Percentiles rank a stretch among this genome's conserved stretches.
phyloP scores from a whole-genome alignment of 2,888 invertebrate species.

The Escarpia spicata region DNA sequence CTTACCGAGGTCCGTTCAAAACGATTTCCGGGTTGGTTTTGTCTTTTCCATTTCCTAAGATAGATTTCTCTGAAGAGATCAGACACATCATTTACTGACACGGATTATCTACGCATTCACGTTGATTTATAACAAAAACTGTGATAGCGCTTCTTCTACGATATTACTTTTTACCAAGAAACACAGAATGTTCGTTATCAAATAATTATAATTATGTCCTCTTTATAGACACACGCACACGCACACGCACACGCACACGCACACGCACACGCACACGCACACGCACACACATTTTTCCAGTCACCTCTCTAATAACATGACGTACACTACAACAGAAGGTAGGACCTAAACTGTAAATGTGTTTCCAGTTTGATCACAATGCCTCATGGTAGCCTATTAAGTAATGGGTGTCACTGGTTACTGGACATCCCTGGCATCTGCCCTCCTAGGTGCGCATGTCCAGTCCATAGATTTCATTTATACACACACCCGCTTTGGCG shows the following conservation, averaged over 20 bases:
- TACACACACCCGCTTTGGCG: slow-evolving; percentile 9
- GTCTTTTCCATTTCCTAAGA: slow-evolving; percentile 44
- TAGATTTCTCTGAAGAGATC: background rate
- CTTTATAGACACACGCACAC: too few species aligned
- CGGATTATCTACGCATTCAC: background rate
- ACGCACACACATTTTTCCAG: too few species aligned
- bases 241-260: too few species aligned
- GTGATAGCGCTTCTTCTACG: too few species aligned
- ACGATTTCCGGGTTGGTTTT: slow-evolving; percentile 39
- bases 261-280: too few species aligned
- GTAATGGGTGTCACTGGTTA: background rate
- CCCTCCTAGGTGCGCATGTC: background rate
- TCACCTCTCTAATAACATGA: too few species aligned
- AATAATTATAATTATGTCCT: too few species aligned
- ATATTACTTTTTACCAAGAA: too few species aligned
- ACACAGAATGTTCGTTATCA: too few species aligned
- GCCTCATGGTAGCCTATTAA: background rate
- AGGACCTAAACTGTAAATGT: background rate
- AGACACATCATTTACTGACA: background rate
- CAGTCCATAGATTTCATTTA: background rate
- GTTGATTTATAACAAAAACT: too few species aligned
- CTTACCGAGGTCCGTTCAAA: slow-evolving; percentile 42
- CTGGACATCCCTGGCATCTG: background rate
- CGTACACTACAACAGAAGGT: background rate
- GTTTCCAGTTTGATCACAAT: background rate